Percentiles rank a stretch among this genome's conserved stretches.
Conservation (phyloP, 2,888 invertebrate genomes). For the Metellina segmentata region DNA sequence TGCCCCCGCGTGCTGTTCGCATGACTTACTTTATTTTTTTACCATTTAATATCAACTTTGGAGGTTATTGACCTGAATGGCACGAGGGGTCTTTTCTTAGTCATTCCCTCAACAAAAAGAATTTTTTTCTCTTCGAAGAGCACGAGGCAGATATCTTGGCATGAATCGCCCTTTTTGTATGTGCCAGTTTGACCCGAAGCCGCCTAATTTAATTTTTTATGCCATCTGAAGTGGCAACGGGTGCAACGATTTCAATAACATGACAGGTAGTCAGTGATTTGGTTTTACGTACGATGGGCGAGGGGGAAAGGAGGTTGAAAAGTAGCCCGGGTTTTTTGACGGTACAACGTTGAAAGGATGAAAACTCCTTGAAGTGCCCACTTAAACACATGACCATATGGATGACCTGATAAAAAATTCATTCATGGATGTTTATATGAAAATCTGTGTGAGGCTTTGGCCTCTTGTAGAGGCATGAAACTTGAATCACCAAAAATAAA, state of each 20-base stretch:
- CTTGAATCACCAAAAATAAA: neutral
- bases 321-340: neutral
- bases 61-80: slow-evolving; percentile 49
- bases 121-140: neutral
- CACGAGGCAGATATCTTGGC: neutral
- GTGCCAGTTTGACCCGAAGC: slow-evolving; percentile 5
- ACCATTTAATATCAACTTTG: slow-evolving; percentile 24
- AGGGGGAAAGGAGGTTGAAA: neutral
- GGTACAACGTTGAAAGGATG: neutral
- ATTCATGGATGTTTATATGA: slow-evolving; percentile 4
- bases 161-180: slow-evolving; percentile 14
- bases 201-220: slow-evolving; percentile 33
- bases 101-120: neutral
- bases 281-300: neutral
- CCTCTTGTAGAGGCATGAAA: neutral
- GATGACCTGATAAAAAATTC: slow-evolving; percentile 46
- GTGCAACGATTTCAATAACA: slow-evolving; percentile 24
- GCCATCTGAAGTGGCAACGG: slow-evolving; percentile 48
- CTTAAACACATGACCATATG: slow-evolving; percentile 45
- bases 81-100: slow-evolving; percentile 37
- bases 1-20: slow-evolving; percentile 2
- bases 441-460: neutral
- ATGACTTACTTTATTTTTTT: slow-evolving; percentile 6
- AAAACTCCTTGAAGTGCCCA: slow-evolving; percentile 10
- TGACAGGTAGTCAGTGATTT: slow-evolving; percentile 12